Conservation (phyloP, 2,113 vertebrate species). For the Caracal caracal region DNA sequence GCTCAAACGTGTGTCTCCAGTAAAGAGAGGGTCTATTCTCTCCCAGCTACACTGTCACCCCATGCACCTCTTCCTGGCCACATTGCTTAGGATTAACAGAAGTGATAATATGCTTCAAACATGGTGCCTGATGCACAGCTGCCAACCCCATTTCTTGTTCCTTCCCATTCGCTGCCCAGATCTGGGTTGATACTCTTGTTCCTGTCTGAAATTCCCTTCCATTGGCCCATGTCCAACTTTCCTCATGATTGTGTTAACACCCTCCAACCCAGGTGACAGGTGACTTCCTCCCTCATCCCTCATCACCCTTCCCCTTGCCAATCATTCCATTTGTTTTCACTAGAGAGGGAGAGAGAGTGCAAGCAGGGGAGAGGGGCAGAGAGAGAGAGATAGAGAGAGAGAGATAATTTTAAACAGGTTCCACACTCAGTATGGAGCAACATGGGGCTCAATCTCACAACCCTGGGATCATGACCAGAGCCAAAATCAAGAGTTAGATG, state of each 20-base stretch:
- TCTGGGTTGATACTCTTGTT: neutral
- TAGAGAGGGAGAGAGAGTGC: too few relatives aligned
- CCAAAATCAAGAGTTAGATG: too few relatives aligned
- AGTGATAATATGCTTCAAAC: neutral
- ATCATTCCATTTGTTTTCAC: neutral
- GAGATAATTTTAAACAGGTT: too few relatives aligned
- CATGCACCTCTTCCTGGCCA: neutral
- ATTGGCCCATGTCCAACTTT: neutral
- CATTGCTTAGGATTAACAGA: neutral
- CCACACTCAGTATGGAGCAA: too few relatives aligned
- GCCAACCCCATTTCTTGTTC: neutral
- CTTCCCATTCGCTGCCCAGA: neutral
- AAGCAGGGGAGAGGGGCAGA: too few relatives aligned
- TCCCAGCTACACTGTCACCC: neutral
- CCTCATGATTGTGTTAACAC: neutral
- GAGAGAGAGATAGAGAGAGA: too few relatives aligned
- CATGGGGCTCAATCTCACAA: too few relatives aligned
- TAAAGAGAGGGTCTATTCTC: neutral
- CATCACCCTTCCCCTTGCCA: neutral
- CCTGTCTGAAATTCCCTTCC: neutral
- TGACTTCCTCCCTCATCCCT: too few relatives aligned
- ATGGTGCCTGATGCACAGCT: accelerated
- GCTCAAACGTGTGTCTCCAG: neutral
- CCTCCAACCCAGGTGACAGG: neutral
- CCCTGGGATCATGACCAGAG: too few relatives aligned